Evolutionary conservation across 2,113 vertebrate species (phyloP), one percentile per base, ranked within the genome.

Genomic region (Leptobrachium leishanense): DNA sequence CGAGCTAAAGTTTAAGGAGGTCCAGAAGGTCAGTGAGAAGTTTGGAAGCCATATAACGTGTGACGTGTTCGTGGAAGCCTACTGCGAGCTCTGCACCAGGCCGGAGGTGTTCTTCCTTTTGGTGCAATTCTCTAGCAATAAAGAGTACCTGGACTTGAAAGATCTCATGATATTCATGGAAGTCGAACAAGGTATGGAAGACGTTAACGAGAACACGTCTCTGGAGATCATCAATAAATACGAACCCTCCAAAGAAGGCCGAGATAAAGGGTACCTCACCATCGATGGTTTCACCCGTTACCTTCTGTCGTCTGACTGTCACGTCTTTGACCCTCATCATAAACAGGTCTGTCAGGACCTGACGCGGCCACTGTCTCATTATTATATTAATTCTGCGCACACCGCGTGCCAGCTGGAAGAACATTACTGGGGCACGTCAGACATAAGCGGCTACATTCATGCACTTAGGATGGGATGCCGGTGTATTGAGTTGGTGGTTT

Each of bases 111-210:
- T 96, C 76, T 97, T 97, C 83, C 86, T 97, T 55, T 84, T 97
- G 82, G 93, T 97, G 78, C 96, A 97, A 87, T 97, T 97, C 85
- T 97, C 96, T 82, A 97, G 95, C 89, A 95, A 97, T 90, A 97
- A 97, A 86, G 96, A 97, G 75, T 96, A 94, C 83, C 90, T 97
- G 84, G 95, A 95, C 82, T 91, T 93, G 74, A 97, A 95, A 87
- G 96, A 97, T 88, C 86, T 97, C 80, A 93, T 95, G 91, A 88
- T 94, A 12, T 97, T 97, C 78, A 90, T 96, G 43, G 96, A 97
- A 82, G 94, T 96, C 54, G 96, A 97, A 84, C 96, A 97, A 84
- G 96, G 96, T 53, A 95, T 96, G 85, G 95, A 96, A 82, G 93
- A 92, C 1, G 92, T 96, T 64, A 94, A 91, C 0, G 96, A 97